Conservation (phyloP, 1,140 invertebrate species). For the Ips nitidus region DNA sequence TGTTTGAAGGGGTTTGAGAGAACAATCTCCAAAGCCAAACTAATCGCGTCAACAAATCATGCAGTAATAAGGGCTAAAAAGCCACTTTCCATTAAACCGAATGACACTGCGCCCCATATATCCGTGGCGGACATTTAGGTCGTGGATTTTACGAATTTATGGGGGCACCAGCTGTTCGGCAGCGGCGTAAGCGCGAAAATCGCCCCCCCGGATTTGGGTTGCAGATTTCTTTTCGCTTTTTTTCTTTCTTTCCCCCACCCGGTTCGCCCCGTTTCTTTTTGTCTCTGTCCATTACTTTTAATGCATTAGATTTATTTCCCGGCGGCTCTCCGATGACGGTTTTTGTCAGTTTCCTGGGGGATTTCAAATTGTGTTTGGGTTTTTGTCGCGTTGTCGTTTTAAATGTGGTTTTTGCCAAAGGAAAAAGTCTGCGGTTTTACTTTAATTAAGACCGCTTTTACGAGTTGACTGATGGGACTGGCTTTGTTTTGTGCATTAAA, state of each 20-base stretch:
- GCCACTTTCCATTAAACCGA: constrained; percentile 7
- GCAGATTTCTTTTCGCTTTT: constrained; percentile 32
- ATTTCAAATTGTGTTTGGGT: not conserved
- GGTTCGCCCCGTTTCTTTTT: constrained; percentile 14
- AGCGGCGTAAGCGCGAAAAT: constrained; percentile 31
- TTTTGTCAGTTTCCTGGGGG: not conserved
- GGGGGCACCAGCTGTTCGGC: constrained; percentile 29
- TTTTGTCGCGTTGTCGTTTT: not conserved
- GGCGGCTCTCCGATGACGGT: not conserved
- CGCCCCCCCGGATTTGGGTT: constrained; percentile 30
- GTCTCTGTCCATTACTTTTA: constrained; percentile 30
- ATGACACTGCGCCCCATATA: constrained; percentile 2
- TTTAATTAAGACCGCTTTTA: too few relatives aligned
- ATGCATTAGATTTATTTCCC: constrained; percentile 29
- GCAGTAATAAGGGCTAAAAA: constrained; percentile 19
- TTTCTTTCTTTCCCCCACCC: too few relatives aligned
- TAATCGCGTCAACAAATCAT: not conserved
- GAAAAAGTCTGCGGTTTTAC: not conserved
- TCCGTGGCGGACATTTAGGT: constrained; percentile 18
- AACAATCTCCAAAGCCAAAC: not conserved
- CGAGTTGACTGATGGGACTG: too few relatives aligned
- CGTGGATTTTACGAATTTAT: constrained; percentile 35
- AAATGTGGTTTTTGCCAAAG: not conserved
- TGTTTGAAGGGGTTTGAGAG: too few relatives aligned
- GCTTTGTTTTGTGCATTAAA: too few relatives aligned